Evolutionary conservation across 2,888 invertebrate genomes (phyloP).

Genomic region (Athripsodes cinereus): DNA sequence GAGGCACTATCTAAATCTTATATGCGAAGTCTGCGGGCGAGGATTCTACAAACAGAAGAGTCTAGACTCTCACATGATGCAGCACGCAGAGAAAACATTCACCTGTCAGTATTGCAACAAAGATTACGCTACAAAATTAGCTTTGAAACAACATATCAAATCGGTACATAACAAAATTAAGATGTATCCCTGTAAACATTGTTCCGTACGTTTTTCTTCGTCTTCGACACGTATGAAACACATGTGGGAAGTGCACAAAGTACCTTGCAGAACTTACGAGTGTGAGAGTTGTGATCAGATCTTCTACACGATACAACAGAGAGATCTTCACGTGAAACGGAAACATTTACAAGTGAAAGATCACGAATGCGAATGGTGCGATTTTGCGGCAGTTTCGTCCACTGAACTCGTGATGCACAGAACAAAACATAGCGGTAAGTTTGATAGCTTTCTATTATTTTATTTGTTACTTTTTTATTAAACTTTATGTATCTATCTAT

Average conservation of each 20-base stretch:
- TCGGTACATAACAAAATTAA: slow-evolving; percentile 11
- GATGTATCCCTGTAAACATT: slow-evolving; percentile 11
- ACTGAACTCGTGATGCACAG: not conserved
- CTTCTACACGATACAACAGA: slow-evolving; percentile 12
- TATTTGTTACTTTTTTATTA: too few species aligned
- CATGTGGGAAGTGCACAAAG: slow-evolving; percentile 15
- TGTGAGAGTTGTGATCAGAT: slow-evolving; percentile 10
- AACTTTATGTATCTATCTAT: too few species aligned
- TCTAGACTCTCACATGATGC: slow-evolving; percentile 3
- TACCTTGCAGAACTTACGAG: slow-evolving; percentile 9
- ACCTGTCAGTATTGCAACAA: slow-evolving; percentile 8
- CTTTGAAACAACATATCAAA: slow-evolving; percentile 2
- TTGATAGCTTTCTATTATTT: too few species aligned
- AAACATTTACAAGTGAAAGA: slow-evolving; percentile 11
- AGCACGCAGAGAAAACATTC: slow-evolving; percentile 1
- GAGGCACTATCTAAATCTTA: slow-evolving; percentile 7
- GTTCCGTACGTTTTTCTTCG: slow-evolving; percentile 9
- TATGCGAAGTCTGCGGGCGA: slow-evolving; percentile 9
- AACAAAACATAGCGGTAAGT: slow-evolving; percentile 3
- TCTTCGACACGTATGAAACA: slow-evolving; percentile 12
- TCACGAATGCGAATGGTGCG: slow-evolving; percentile 4
- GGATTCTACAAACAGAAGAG: slow-evolving; percentile 4
- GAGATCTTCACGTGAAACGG: slow-evolving; percentile 10
- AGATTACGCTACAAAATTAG: slow-evolving; percentile 3
- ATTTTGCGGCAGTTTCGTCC: not conserved